Base-by-base conservation (phyloP, 2,797 vertebrate species). In the Malurus splendens region DNA sequence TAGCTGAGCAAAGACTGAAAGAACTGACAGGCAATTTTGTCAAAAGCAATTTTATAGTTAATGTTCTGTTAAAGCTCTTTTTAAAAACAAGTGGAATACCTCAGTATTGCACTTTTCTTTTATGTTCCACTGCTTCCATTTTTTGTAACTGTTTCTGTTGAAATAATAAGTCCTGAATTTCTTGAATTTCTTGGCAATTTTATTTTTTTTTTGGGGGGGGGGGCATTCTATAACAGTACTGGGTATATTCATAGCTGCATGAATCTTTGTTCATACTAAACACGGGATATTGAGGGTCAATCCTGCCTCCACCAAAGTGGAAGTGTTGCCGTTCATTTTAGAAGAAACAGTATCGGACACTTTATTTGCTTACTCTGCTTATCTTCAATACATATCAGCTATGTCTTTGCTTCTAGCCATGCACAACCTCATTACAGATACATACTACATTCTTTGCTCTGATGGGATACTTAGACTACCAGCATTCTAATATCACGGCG, bases 381-480 rank as follows among this genome's bases (percentile, higher is more conserved):
- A 50, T 93, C 94, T 95, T 93, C 92, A 48, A 75, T 68, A 77
- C 68, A 64, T 83, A 95, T 96, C 94, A 89, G 86, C 91, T 78
- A 41, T 94, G 93, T 61, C 95, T 96, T 95, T 96, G 94, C 96
- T 96, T 87, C 92, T 65, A 94, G 95, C 92, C 86, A 89, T 81
- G 75, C 82, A 95, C 94, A 91, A 62, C 94, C 94, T 96, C 93
- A 91, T 95, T 95, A 92, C 64, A 86, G 86, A 91, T 56, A 72
- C 83, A 61, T 82, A 60, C 57, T 89, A 39, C 80, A 61, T 82
- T 94, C 93, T 87, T 94, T 90, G 61, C 91, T 77, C 73, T 86
- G 72, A 14, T 3, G 1, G 78, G 48, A 79, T 86, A 76, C 91
- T 94, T 93, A 93, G 93, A 27, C 70, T 54, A 48, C 80, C 57